Evolutionary conservation across 2,888 invertebrate genomes (phyloP).

Genomic region (Saturnia pavonia): DNA sequence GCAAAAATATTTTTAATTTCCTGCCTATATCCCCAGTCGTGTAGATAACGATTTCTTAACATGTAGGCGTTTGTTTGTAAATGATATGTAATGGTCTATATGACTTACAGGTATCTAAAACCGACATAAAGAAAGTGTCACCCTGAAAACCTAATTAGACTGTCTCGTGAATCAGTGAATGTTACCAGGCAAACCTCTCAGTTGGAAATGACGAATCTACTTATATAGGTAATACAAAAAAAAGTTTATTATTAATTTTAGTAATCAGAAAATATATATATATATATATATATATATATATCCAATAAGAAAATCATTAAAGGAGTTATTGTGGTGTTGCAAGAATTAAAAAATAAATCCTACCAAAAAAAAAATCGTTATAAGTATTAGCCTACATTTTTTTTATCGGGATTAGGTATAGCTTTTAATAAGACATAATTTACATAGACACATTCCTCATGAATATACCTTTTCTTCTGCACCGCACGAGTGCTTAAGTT

Average conservation of each 20-base stretch:
- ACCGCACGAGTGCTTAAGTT: not conserved
- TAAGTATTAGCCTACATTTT: not conserved
- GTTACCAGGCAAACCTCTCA: not conserved
- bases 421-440: not conserved
- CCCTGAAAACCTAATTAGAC: not conserved
- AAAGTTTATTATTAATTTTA: not conserved
- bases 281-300: not conserved
- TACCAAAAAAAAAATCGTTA: not conserved
- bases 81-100: not conserved
- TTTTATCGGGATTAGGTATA: not conserved
- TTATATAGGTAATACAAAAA: not conserved
- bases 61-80: too few relatives aligned
- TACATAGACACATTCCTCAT: not conserved
- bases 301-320: not conserved
- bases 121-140: not conserved
- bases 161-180: not conserved
- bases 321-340: not conserved
- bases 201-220: not conserved
- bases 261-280: not conserved
- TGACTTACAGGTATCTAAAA: not conserved
- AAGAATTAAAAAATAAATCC: not conserved
- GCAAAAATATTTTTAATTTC: too few relatives aligned
- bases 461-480: not conserved
- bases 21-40: too few relatives aligned
- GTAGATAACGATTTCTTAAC: too few relatives aligned